Evolutionary conservation across 2,888 invertebrate genomes (phyloP), one percentile per base, ranked within the genome.

Genomic region (Xestia xanthographa): DNA sequence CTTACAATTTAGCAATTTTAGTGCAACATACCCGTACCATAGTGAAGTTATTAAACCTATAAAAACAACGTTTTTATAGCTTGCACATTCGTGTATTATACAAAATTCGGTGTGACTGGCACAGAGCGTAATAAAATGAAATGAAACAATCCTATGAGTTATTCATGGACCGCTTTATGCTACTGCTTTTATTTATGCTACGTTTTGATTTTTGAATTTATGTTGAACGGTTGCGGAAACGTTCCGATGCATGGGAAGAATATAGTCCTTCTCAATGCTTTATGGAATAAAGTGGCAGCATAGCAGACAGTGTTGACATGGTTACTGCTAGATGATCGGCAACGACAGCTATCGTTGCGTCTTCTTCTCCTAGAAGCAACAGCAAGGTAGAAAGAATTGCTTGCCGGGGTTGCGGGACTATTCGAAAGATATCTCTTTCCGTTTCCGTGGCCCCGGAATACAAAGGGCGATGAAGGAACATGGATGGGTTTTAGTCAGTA

Each of bases 91-190:
- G 89, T 90, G 91, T 90, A 92, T 92, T 90, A 92, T 91, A 92
- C 91, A 90, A 92, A 92, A 92, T 91, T 90, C 91, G 88, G 88
- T 86, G 91, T 94, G 94, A 94, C 94, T 90, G 93, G 93, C 92
- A 92, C 90, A 89, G 91, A 86, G 92, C 85, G 93, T 94, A 94
- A 95, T 95, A 95, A 95, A 95, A 95, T 94, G 93, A 92, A 94
- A 95, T 95, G 94, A 95, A 95, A 95, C 95, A 94, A 95, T 95
- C 92, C 93, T 85, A 91, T 95, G 95, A 95, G 95, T 95, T 95
- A 95, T 95, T 94, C 89, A 91, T 86, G 93, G 92, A 92, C 87
- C 85, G 91, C 81, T 87, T 93, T 92, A 94, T 94, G 93, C 93
- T 89, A 80, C 75, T 60, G 50, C 38, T 67, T 69, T 69, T 77